Percentiles rank a stretch among this genome's conserved stretches.
Conservation (phyloP, 2,888 invertebrate species). For the Panorpa germanica region DNA sequence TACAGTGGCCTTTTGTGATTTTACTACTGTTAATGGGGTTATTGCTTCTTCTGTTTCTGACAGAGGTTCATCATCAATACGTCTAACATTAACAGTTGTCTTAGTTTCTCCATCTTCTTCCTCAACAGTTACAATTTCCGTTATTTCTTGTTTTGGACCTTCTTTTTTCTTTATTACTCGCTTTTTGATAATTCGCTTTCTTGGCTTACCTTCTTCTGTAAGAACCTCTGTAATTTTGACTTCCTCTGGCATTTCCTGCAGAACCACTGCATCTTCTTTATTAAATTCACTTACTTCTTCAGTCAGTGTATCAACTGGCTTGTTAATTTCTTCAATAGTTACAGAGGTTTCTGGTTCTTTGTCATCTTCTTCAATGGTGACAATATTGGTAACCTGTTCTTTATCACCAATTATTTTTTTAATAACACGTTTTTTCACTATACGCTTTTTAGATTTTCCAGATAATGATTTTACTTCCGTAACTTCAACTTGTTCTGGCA, state of each 20-base stretch:
- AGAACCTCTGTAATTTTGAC: slow-evolving; percentile 16
- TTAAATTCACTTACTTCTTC: slow-evolving; percentile 14
- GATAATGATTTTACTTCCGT: too few species aligned
- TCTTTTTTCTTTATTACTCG: slow-evolving; percentile 27
- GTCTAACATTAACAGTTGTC: slow-evolving; percentile 16
- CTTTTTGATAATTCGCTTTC: slow-evolving; percentile 24
- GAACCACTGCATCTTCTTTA: slow-evolving; percentile 8
- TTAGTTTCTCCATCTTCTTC: slow-evolving; percentile 18
- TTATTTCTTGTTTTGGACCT: slow-evolving; percentile 20
- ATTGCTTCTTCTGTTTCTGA: too few species aligned
- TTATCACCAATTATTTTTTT: slow-evolving; percentile 16
- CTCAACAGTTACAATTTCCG: slow-evolving; percentile 17
- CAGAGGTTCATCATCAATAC: too few species aligned
- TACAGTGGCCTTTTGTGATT: slow-evolving; percentile 16
- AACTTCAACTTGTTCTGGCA: slow-evolving; percentile 9
- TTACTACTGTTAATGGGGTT: too few species aligned
- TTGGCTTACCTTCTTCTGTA: slow-evolving; percentile 22
- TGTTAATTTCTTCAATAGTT: slow-evolving; percentile 14
- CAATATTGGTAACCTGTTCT: slow-evolving; percentile 19
- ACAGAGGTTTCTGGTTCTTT: slow-evolving; percentile 19
- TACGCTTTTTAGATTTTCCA: slow-evolving; percentile 12
- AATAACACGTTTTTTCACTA: slow-evolving; percentile 15
- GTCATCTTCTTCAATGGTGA: slow-evolving; percentile 17
- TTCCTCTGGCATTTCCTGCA: slow-evolving; percentile 22
- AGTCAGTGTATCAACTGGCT: slow-evolving; percentile 14